These are phyloP conservation scores for Rhingia campestris DNA, from an alignment of 2,888 invertebrate genomes.

Conservation along the genomic window DNA sequence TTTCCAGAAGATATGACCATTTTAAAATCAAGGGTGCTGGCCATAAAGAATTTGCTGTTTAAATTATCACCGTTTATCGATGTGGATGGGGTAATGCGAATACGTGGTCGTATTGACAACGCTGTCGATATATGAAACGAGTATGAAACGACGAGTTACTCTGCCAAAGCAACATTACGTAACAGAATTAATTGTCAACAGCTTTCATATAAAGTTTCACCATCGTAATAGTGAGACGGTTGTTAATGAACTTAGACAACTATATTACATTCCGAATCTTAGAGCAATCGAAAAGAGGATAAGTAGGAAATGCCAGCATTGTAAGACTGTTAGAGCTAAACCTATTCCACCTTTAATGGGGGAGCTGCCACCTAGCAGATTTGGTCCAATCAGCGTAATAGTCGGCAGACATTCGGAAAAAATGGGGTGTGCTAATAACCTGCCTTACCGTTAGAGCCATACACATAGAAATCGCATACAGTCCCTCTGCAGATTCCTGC, in stretches of 20 bases:
- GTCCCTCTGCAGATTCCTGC: constrained; percentile 52
- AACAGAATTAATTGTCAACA: background rate
- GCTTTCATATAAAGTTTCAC: background rate
- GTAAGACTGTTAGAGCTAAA: no score
- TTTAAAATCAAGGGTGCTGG: no score
- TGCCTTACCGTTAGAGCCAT: constrained; percentile 60
- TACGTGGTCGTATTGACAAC: constrained; percentile 31
- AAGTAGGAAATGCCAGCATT: no score
- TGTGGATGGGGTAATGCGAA: constrained; percentile 23
- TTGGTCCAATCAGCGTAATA: constrained; percentile 47
- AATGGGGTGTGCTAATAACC: constrained; percentile 64
- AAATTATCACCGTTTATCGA: no score
- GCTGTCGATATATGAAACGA: background rate
- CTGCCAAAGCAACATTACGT: constrained; percentile 8
- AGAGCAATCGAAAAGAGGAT: constrained; percentile 24
- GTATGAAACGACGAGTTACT: constrained; percentile 29
- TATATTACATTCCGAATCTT: constrained; percentile 32
- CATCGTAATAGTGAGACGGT: constrained; percentile 25
- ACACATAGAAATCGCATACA: constrained; percentile 54
- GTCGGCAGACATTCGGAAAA: constrained; percentile 33
- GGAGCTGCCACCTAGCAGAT: constrained; percentile 17
- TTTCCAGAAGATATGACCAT: background rate
- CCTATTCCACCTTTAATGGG: background rate
- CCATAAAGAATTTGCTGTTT: no score
- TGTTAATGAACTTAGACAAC: constrained; percentile 20